phyloP scores from a whole-genome alignment of 2,113 vertebrate genomes.

The Oenanthe melanoleuca region DNA sequence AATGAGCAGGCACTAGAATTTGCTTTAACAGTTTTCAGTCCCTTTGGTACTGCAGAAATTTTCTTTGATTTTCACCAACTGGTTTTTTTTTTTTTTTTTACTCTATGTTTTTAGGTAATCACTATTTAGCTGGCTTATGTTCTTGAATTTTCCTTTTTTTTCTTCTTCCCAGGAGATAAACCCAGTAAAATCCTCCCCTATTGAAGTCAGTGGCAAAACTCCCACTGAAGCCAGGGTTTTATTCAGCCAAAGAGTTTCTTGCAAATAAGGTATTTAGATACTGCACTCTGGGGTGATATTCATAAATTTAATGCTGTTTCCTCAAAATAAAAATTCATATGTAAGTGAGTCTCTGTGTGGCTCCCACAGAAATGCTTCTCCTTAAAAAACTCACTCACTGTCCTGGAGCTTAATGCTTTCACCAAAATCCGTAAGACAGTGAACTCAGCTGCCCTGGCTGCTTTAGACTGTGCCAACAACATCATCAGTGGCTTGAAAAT shows the following conservation, averaged over 20 bases:
- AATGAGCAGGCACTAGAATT: conserved; percentile 26
- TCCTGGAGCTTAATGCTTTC: background rate
- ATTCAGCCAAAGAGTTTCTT: conserved; percentile 16
- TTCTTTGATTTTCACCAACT: conserved; percentile 37
- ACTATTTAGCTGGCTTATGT: conserved; percentile 33
- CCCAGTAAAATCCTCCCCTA: conserved; percentile 18
- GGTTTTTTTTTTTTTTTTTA: background rate
- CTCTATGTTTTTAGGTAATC: conserved; percentile 20
- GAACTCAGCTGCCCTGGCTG: background rate
- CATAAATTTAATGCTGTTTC: conserved; percentile 29
- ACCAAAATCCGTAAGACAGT: background rate
- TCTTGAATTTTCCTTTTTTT: conserved; percentile 27
- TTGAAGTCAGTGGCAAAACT: conserved; percentile 37
- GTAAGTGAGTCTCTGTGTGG: background rate
- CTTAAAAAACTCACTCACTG: background rate
- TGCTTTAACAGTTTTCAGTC: conserved; percentile 38
- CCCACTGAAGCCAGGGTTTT: conserved; percentile 26
- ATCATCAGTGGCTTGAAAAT: background rate
- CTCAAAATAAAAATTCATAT: conserved; percentile 16
- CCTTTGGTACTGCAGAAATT: conserved; percentile 26
- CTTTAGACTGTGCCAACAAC: background rate
- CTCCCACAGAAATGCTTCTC: background rate
- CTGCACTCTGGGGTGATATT: conserved; percentile 30
- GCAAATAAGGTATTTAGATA: conserved; percentile 52
- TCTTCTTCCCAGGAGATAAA: conserved; percentile 26